Evolutionary conservation across 2,888 invertebrate genomes (phyloP), one percentile per base, ranked within the genome.

Genomic region (Prenolepis imparis): DNA sequence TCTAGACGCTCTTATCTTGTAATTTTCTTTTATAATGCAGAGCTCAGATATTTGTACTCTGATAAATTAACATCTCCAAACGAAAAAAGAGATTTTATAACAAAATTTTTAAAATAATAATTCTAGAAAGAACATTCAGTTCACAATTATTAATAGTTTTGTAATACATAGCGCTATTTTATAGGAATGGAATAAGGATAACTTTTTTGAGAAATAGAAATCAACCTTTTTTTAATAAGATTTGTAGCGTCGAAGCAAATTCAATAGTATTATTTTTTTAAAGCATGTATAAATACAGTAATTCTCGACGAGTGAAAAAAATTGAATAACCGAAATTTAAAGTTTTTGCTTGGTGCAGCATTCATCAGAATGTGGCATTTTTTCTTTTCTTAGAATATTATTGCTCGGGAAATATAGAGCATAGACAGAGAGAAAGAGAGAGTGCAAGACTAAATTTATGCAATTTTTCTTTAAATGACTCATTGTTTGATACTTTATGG

Each of bases 311-410:
- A 32, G 3, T 59, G 67, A 59, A 78, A 55, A 48, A 63, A 61
- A 63, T 77, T 36, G 55, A 61, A 41, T 8, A 66, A 21, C n/a
- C 11, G 11, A 28, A 3, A 21, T 21, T 32, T 6, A 12, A 12
- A 18, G 32, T 68, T 6, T 41, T 15, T 28, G 6, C 8, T 18
- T 28, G 48, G 18, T 24, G 64, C 63, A 57, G 61, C 41, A 83
- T 64, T 74, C 81, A 81, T 57, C 63, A 68, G 68, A 55, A 64
- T 68, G 28, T 66, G 66, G 82, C 83, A 67, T 90, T 87, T 90
- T 86, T 75, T 84, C 63, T 77, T 57, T 52, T 57, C 74, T 83
- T 83, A 87, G 86, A 88, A 87, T 89, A 90, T 91, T 88, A 88
- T n/a, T 82, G 41, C 57, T 59, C 44, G 64, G 15, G 21, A 74